A percentile compares a stretch with the other conserved stretches of the same genome.
Evolutionary conservation across 2,113 vertebrate species (phyloP).

Genomic region (Pedetes capensis): DNA sequence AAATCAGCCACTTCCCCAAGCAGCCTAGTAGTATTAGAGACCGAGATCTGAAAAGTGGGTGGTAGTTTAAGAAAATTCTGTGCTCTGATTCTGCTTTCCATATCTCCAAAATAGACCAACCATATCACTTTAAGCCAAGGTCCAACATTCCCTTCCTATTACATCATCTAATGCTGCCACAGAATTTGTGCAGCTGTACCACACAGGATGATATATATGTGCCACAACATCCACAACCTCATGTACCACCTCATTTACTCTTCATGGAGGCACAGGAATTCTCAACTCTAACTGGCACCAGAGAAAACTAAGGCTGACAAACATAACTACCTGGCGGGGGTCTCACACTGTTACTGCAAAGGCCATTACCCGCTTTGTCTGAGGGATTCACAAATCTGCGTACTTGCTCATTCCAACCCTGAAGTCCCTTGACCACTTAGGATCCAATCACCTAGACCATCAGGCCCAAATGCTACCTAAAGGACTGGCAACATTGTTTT

Average conservation of each 20-base stretch:
- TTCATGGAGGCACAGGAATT: no score
- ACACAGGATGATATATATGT: not conserved
- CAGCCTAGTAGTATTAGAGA: not conserved
- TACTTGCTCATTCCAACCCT: not conserved
- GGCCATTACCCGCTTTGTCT: accelerated
- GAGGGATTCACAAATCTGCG: not conserved
- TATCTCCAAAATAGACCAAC: not conserved
- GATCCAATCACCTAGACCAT: not conserved
- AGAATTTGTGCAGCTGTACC: no score
- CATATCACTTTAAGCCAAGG: not conserved
- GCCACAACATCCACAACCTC: not conserved
- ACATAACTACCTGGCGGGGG: not conserved
- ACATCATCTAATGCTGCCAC: not conserved
- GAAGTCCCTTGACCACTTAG: not conserved
- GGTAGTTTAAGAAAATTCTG: not conserved
- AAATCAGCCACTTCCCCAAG: not conserved
- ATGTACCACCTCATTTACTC: not conserved
- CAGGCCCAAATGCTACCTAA: not conserved
- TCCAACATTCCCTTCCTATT: not conserved
- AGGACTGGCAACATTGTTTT: not conserved
- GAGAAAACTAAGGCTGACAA: not conserved
- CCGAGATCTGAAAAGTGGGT: not conserved
- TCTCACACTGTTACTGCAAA: not conserved
- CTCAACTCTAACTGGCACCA: not conserved
- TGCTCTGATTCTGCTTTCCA: not conserved